Evolutionary conservation across 2,888 invertebrate species (phyloP), one percentile per base, ranked within the genome.

Genomic region (Harpalus rubripes): DNA sequence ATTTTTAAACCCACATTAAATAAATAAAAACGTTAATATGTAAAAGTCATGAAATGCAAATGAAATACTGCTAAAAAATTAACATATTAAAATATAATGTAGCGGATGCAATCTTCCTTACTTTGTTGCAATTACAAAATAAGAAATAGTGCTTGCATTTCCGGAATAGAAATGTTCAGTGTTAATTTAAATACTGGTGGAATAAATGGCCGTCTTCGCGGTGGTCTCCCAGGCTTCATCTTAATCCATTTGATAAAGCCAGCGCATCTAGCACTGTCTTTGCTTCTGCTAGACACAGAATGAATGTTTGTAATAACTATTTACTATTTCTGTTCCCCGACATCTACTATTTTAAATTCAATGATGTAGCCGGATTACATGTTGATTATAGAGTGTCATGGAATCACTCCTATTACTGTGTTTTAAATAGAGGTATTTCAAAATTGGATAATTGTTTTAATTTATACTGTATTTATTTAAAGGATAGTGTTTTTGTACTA

Each of bases 361-460:
- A 68, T 68, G 68, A 68, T n/a, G 68, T 39, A 68, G 68, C 15
- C n/a, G n/a, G n/a, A 26, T 39, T 26, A 68, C 68, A 68, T 15
- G 68, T 68, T 26, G 68, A 68, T 68, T 68, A 68, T 32, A 68
- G n/a, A 63, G 63, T 63, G 26, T 22, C 63, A 26, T 39, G 39
- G 32, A 7, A 68, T 68, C 68, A 68, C 26, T 32, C 22, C 63
- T 22, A 63, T 68, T 68, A 68, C 12, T 0, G 32, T 68, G 63
- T 63, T 63, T 8, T 15, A 68, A 68, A 68, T 68, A n/a, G 32
- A 68, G 68, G 68, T 68, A 68, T 68, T 68, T 68, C 32, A 32
- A 68, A 68, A 68, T 68, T 68, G 68, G 68, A 68, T 68, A 68
- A 68, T 68, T 68, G 68, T 68, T 63, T 63, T 61, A 61, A 61